A percentile compares a stretch with the other conserved stretches of the same genome.
Conservation (phyloP, 1,140 invertebrate genomes). For the Mercenaria mercenaria region DNA sequence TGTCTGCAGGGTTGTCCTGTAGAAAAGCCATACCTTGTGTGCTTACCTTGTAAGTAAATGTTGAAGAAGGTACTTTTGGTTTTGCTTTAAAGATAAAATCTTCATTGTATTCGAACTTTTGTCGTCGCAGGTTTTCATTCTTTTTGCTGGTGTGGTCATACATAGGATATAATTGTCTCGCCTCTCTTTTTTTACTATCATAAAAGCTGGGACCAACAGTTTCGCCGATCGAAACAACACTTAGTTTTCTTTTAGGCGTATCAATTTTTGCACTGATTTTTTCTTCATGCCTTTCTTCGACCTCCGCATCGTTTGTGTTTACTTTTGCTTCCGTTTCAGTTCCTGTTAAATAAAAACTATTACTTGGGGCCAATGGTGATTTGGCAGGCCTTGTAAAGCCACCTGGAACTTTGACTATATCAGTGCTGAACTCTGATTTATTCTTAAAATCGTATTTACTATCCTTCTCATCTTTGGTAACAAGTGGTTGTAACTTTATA, state of each 20-base stretch:
- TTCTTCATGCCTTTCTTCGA: background rate
- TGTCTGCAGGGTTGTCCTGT: slow-evolving; percentile 3
- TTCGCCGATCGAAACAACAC: slow-evolving; percentile 52
- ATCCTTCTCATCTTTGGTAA: background rate
- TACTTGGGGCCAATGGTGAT: slow-evolving; percentile 8
- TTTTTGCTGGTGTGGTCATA: slow-evolving; percentile 6
- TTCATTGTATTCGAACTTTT: slow-evolving; percentile 28
- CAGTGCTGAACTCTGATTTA: slow-evolving; percentile 1
- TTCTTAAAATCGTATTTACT: background rate
- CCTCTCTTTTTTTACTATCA: background rate
- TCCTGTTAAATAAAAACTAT: slow-evolving; percentile 10
- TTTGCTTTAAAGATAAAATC: background rate
- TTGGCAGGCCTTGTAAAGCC: background rate
- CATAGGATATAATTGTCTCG: slow-evolving; percentile 46
- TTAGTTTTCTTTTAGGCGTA: slow-evolving; percentile 3
- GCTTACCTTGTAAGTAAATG: slow-evolving; percentile 54
- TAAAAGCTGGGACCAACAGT: slow-evolving; percentile 19
- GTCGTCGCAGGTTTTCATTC: slow-evolving; percentile 15
- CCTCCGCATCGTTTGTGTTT: background rate
- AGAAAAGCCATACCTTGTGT: background rate
- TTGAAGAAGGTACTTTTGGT: background rate
- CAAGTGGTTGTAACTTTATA: slow-evolving; percentile 35
- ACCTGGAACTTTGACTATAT: background rate
- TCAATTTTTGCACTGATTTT: background rate
- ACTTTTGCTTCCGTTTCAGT: background rate